Conservation (phyloP, 2,113 vertebrate species). For the Leiothrix lutea region DNA sequence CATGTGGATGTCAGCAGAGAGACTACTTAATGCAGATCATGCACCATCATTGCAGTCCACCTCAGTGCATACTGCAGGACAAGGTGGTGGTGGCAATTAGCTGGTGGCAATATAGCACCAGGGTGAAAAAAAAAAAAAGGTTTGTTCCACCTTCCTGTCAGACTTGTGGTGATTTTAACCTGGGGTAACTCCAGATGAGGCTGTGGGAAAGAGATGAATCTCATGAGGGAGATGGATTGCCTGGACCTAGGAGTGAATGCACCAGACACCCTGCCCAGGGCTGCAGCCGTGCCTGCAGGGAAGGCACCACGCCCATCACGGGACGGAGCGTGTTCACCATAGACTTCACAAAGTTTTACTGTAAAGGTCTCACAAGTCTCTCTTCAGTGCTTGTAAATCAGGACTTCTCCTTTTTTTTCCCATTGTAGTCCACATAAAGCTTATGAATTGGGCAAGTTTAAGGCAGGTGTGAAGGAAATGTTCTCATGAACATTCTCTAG, state of each 20-base stretch:
- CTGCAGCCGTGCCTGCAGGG: not conserved
- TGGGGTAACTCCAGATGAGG: not conserved
- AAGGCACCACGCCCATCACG: not conserved
- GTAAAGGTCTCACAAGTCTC: not conserved
- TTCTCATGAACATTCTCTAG: not conserved
- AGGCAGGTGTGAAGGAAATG: not conserved
- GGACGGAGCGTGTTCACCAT: accelerated
- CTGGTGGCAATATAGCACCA: not conserved
- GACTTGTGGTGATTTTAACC: not conserved
- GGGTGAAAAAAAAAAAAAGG: not conserved
- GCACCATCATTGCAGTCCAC: not conserved
- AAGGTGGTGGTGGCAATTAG: not conserved
- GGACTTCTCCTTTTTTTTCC: not conserved
- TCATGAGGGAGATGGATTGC: not conserved
- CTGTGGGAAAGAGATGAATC: not conserved
- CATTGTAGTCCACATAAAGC: not conserved
- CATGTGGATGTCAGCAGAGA: accelerated
- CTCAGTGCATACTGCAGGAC: not conserved
- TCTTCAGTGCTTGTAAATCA: not conserved
- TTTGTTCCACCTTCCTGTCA: not conserved
- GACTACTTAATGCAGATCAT: not conserved
- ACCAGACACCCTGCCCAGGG: not conserved
- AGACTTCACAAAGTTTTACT: not conserved
- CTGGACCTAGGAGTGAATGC: not conserved
- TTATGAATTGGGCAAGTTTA: not conserved